Evolutionary conservation across 2,888 invertebrate genomes (phyloP), one percentile per base, ranked within the genome.

Genomic region (Asteroscopus sphinx): DNA sequence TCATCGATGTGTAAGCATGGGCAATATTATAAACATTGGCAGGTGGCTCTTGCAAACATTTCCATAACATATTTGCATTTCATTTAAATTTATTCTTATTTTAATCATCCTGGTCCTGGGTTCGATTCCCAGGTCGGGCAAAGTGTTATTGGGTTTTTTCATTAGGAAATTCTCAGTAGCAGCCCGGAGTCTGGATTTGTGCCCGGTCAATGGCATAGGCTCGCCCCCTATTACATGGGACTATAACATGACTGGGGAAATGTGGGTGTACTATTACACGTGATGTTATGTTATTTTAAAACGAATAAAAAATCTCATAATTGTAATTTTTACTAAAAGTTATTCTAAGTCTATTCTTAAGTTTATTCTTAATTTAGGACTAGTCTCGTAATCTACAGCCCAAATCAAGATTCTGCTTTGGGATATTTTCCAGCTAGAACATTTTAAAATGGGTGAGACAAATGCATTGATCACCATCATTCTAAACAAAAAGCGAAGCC

Each of bases 11-110:
- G 67, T 74, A 68, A 57, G 61, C 76, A 70, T 45, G 68, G 57
- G 65, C 70, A 62, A 65, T 73, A 65, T 61, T 73, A 73, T 75
- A 76, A 76, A 75, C 74, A 75, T 68, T 61, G 73, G 52, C 65
- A 70, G 49, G 36, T 53, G 57, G 25, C 42, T 65, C 33, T 68
- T 40, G 40, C 53, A 59, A 53, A 40, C 41, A 75, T 73, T 67
- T 62, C 51, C 64, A 73, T 73, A n/a, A n/a, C n/a, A n/a, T 67
- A 63, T 53, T 68, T 58, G 47, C 56, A 70, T 70, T 68, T 67
- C 39, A 53, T 72, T 72, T 62, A 41, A 52, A 51, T 40, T 17
- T 25, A 75, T 57, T 59, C 51, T 55, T 53, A 41, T 64, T 61
- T 48, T 53, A 51, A 47, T 48, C 51, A 45, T 16, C n/a, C n/a